Evolutionary conservation across 2,797 vertebrate genomes (phyloP), one percentile per base, ranked within the genome.

Genomic region (Buceros bicornis): DNA sequence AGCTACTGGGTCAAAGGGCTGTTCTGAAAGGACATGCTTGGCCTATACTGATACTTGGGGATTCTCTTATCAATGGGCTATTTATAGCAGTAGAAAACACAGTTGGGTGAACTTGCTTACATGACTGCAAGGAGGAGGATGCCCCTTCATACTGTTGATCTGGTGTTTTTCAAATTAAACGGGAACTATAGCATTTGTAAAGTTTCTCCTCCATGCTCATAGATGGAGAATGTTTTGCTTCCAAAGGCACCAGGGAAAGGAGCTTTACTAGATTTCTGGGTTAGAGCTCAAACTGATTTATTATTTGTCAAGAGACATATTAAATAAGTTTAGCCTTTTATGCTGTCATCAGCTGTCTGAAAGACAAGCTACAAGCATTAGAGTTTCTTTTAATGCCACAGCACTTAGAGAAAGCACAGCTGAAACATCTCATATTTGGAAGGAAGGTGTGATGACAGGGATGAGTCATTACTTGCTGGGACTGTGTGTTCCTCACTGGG

Each of bases 301-400:
- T 82, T 95, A 77, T 96, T 96, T 90, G 66, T 90, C 93, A 95
- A 93, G 90, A 96, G 91, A 73, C 48, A 82, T 60, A 87, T 95
- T 89, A 96, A 95, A 95, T 87, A 96, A 94, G 90, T 80, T 91
- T 90, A 71, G 71, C 64, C 70, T 94, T 93, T 97, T 93, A 65
- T 92, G 82, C 88, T 96, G 90, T 81, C 96, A 95, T 94, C 88
- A 95, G 74, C 73, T 93, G 73, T 67, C 91, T 90, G 78, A 91
- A 83, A 89, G 70, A 90, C 16, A 8, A 90, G 85, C 78, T 83
- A 70, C 69, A 82, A 87, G 82, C 88, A 73, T 64, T 64, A 87
- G n/a, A 66, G 56, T 67, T 89, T 82, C 82, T 74, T 94, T 86
- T 93, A 92, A 96, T 92, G 82, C 72, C 67, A 70, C 45, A 61